These are phyloP conservation scores for Gopherus evgoodei DNA, from an alignment of 2,113 vertebrate species.

Conservation along the genomic window DNA sequence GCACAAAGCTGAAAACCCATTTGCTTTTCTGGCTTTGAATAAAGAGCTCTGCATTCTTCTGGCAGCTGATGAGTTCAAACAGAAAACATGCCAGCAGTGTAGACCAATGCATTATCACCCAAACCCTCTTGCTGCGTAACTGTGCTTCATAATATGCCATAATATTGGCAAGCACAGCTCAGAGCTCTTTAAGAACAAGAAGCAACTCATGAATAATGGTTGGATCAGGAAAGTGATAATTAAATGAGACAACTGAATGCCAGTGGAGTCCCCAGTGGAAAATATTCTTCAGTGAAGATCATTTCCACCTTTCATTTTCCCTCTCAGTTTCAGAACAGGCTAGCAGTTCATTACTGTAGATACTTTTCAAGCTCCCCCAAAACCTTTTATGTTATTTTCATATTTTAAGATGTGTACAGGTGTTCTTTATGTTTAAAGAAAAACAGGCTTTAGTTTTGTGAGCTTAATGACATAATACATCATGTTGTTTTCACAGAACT, in stretches of 20 bases:
- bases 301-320: constrained; percentile 56
- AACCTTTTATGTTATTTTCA: constrained; percentile 33
- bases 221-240: constrained; percentile 85
- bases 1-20: constrained; percentile 70
- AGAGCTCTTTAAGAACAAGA: constrained; percentile 84
- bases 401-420: not conserved
- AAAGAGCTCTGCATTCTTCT: constrained; percentile 72
- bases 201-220: constrained; percentile 85
- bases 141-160: constrained; percentile 82
- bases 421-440: not conserved
- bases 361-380: constrained; percentile 60
- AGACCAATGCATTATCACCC: constrained; percentile 81
- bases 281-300: constrained; percentile 73
- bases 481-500: not conserved
- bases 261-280: constrained; percentile 79
- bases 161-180: constrained; percentile 84
- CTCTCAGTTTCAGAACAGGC: constrained; percentile 62
- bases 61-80: constrained; percentile 78
- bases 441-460: not conserved
- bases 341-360: constrained; percentile 53
- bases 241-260: constrained; percentile 85
- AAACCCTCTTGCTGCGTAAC: constrained; percentile 76
- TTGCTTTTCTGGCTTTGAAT: constrained; percentile 72
- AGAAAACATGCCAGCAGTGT: constrained; percentile 81
- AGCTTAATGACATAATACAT: constrained; percentile 9